Evolutionary conservation across 2,113 vertebrate species (phyloP).

Genomic region (Gymnarchus niloticus): DNA sequence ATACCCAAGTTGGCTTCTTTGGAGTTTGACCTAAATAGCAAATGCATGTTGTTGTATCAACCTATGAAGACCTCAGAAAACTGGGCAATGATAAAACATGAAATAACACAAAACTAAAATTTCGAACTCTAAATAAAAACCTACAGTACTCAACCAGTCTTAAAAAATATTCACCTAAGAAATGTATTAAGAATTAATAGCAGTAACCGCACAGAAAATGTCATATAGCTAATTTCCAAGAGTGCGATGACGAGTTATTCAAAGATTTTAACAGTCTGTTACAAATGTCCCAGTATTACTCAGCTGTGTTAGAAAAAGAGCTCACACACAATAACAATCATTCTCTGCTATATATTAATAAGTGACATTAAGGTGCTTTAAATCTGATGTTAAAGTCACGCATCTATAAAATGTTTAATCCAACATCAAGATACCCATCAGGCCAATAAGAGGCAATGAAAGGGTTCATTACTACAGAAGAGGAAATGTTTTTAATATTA

Average conservation of each 20-base stretch:
- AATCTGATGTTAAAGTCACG: not conserved
- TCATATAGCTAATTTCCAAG: not conserved
- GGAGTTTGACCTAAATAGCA: not conserved
- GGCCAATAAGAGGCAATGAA: not conserved
- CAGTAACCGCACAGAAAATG: not conserved
- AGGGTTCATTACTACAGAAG: not conserved
- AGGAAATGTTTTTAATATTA: not conserved
- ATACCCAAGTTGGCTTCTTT: not conserved
- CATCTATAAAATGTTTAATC: not conserved
- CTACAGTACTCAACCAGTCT: conserved; percentile 14
- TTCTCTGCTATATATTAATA: conserved; percentile 1
- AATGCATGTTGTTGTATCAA: not conserved
- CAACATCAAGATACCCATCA: not conserved
- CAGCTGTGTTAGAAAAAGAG: not conserved
- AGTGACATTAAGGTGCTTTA: conserved; percentile 8
- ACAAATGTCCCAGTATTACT: not conserved
- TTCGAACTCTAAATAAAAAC: not conserved
- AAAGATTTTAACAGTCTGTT: conserved; percentile 8
- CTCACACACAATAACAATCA: not conserved
- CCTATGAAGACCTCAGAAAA: not conserved
- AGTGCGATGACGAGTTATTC: conserved; percentile 8
- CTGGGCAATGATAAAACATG: conserved; percentile 2
- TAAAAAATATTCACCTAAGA: conserved; percentile 3
- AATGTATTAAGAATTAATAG: not conserved
- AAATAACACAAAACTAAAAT: not conserved